Evolutionary conservation across 1,140 invertebrate genomes (phyloP), one percentile per base, ranked within the genome.

Genomic region (Leguminivora glycinivorella): DNA sequence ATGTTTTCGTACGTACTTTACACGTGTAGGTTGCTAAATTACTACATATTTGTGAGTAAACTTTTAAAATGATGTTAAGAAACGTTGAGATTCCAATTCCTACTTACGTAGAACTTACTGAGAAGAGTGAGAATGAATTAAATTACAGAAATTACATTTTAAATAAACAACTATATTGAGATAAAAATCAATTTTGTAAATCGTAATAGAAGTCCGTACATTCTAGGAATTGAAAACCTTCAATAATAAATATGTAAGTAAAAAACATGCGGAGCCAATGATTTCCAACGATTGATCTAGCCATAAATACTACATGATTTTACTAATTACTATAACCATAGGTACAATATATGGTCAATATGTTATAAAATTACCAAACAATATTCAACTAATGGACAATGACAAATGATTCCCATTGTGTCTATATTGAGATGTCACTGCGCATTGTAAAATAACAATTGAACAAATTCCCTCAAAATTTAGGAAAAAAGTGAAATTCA

Each of bases 341-440:
- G 4, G 60, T 38, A 67, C 34, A 78, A 73, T 69, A 68, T 72
- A 72, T 74, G 71, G 76, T 79, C 78, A 82, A 83, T 83, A 87
- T 85, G 84, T 81, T 76, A 84, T 69, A 52, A 56, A 6, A 31
- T 79, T 75, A 77, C 70, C 80, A 72, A 89, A 89, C 87, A 91
- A 89, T 88, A 81, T 84, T 84, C 73, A 31, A 80, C 83, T 91
- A 91, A 91, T 91, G 87, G 87, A 86, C 85, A 89, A 87, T 91
- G 89, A 91, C 87, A 91, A 90, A 91, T 91, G 87, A 80, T 83
- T 85, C 79, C 80, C 75, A 78, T 89, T 89, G 83, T 86, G 73
- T 77, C 72, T 58, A 87, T 83, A 89, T 88, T 85, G 83, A 91
- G 87, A 89, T 79, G 84, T 90, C 86, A 90, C 76, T 73, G 34